Conservation (phyloP, 2,797 vertebrate genomes). For the Tamandua tetradactyla region DNA sequence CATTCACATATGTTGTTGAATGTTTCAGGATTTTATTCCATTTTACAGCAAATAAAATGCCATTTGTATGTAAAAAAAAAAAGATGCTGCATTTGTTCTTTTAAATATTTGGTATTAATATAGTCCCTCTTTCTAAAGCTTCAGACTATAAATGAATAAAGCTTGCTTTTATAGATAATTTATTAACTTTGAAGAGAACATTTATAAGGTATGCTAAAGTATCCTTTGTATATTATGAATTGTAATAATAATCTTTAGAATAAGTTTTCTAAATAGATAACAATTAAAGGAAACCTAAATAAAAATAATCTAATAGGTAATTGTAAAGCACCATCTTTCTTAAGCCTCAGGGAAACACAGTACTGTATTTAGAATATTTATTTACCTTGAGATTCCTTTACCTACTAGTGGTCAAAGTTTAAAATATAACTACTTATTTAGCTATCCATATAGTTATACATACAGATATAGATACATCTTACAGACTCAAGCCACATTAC, state of each 20-base stretch:
- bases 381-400: not conserved
- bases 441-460: not conserved
- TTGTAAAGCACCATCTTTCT: not conserved
- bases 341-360: not conserved
- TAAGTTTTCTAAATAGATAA: constrained; percentile 40
- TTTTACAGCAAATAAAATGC: too few species aligned
- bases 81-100: constrained; percentile 6
- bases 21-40: too few species aligned
- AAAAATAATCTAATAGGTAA: not conserved
- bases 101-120: constrained; percentile 28
- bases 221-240: constrained; percentile 13
- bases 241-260: constrained; percentile 5
- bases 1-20: too few species aligned
- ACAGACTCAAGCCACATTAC: not conserved
- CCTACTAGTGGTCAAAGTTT: not conserved
- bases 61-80: too few species aligned
- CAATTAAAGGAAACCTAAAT: constrained; percentile 22
- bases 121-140: not conserved
- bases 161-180: constrained; percentile 28
- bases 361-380: not conserved
- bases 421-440: constrained; percentile 26
- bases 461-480: not conserved
- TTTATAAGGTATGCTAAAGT: constrained; percentile 48
- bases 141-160: constrained; percentile 38
- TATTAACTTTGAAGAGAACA: constrained; percentile 40